These are phyloP conservation scores for Holothuria leucospilota DNA, from an alignment of 53 echinoderm and acorn worm genomes.

Conservation along the genomic window DNA sequence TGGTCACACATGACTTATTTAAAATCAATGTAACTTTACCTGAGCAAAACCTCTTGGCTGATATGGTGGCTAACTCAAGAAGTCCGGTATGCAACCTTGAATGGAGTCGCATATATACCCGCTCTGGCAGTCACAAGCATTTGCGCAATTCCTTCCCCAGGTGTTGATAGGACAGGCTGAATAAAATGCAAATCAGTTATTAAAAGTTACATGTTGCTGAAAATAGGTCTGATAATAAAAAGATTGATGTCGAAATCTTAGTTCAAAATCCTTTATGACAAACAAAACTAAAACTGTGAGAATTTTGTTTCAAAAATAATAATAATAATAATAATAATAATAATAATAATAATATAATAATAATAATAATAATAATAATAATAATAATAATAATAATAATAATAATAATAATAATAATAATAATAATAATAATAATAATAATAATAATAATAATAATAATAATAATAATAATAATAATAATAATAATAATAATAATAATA, in stretches of 20 bases:
- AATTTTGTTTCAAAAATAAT: background rate
- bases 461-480: conserved; percentile 5
- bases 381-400: too few relatives aligned
- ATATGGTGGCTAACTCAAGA: background rate
- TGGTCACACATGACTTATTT: too few relatives aligned
- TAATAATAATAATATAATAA: too few relatives aligned
- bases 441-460: conserved; percentile 1
- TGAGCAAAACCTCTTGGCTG: too few relatives aligned
- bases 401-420: too few relatives aligned
- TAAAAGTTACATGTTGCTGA: background rate
- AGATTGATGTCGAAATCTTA: too few relatives aligned
- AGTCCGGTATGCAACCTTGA: conserved; percentile 6
- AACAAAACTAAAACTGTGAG: background rate
- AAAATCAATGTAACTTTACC: too few relatives aligned
- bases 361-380: too few relatives aligned
- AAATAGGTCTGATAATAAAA: background rate
- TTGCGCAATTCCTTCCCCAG: background rate
- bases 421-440: background rate
- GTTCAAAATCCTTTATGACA: too few relatives aligned
- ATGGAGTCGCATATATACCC: conserved; percentile 12
- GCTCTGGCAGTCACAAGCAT: background rate
- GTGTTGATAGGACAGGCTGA: conserved; percentile 10
- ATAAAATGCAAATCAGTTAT: background rate
- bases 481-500: conserved; percentile 1
- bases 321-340: too few relatives aligned